phyloP scores from a whole-genome alignment of 2,113 vertebrate genomes.

The Hoplias malabaricus region DNA sequence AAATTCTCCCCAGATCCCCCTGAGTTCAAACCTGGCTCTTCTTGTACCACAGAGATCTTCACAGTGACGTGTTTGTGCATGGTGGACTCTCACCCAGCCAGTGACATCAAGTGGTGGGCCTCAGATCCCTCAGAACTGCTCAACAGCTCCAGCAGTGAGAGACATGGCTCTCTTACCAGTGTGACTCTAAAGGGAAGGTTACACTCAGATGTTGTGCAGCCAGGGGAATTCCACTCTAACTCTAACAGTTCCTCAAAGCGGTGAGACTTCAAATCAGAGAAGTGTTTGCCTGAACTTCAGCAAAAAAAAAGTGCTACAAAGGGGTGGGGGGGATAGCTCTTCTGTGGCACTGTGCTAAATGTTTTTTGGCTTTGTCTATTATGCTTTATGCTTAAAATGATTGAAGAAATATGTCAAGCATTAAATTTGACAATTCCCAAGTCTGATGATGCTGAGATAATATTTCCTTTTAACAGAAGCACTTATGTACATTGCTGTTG shows the following conservation, averaged over 20 bases:
- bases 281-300: too few species aligned
- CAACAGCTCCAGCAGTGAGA: constrained; percentile 33
- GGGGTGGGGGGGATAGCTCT: too few species aligned
- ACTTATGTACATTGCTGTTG: constrained; percentile 41
- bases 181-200: constrained; percentile 40
- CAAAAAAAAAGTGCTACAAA: too few species aligned
- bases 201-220: constrained; percentile 28
- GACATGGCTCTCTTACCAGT: constrained; percentile 46
- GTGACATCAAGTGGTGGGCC: constrained; percentile 56
- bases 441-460: not conserved
- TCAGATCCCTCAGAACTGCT: constrained; percentile 30
- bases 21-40: constrained; percentile 59
- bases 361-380: too few species aligned
- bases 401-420: not conserved
- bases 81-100: constrained; percentile 62
- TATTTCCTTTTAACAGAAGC: constrained; percentile 54
- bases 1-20: constrained; percentile 65
- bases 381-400: too few species aligned
- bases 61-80: constrained; percentile 61
- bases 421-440: too few species aligned
- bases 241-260: constrained; percentile 43
- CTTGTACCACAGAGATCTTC: constrained; percentile 47
- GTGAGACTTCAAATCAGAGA: constrained; percentile 34
- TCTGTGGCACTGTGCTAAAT: too few species aligned
- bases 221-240: constrained; percentile 45